phyloP scores from a whole-genome alignment of 1,140 invertebrate species.

The Drosophila sechellia region DNA sequence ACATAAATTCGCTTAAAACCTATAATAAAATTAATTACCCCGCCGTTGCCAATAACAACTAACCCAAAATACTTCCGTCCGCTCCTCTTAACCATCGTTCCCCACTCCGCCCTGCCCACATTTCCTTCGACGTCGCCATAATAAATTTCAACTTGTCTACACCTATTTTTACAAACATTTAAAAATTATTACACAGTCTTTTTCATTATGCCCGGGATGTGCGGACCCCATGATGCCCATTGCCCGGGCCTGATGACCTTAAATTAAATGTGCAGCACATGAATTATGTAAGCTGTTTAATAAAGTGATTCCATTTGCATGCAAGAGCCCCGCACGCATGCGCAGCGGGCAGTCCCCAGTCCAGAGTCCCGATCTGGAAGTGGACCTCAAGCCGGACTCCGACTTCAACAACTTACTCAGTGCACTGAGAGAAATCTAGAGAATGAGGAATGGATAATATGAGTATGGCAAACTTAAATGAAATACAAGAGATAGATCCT shows the following conservation, averaged over 20 bases:
- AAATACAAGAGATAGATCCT: too few relatives aligned
- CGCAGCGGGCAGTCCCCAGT: slow-evolving; percentile 68
- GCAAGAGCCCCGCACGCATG: slow-evolving; percentile 80
- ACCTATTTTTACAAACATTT: slow-evolving; percentile 83
- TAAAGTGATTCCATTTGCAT: slow-evolving; percentile 84
- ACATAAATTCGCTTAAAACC: slow-evolving; percentile 8
- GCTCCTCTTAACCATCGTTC: background rate
- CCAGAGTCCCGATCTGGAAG: slow-evolving; percentile 30
- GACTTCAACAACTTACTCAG: slow-evolving; percentile 73
- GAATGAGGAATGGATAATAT: too few relatives aligned
- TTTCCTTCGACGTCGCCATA: slow-evolving; percentile 65
- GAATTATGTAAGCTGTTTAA: slow-evolving; percentile 84
- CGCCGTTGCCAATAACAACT: slow-evolving; percentile 17
- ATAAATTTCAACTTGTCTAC: slow-evolving; percentile 83
- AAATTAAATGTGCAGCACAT: slow-evolving; percentile 84
- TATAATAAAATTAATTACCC: slow-evolving; percentile 13
- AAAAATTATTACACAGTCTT: slow-evolving; percentile 82
- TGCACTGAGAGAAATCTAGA: background rate
- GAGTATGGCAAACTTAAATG: too few relatives aligned
- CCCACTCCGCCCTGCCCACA: slow-evolving; percentile 26
- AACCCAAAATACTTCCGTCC: slow-evolving; percentile 41
- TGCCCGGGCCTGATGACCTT: slow-evolving; percentile 73
- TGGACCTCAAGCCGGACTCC: slow-evolving; percentile 37
- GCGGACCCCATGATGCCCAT: slow-evolving; percentile 36
- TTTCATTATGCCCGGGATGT: slow-evolving; percentile 70